Conservation (phyloP, 2,113 vertebrate genomes). For the Vidua macroura region DNA sequence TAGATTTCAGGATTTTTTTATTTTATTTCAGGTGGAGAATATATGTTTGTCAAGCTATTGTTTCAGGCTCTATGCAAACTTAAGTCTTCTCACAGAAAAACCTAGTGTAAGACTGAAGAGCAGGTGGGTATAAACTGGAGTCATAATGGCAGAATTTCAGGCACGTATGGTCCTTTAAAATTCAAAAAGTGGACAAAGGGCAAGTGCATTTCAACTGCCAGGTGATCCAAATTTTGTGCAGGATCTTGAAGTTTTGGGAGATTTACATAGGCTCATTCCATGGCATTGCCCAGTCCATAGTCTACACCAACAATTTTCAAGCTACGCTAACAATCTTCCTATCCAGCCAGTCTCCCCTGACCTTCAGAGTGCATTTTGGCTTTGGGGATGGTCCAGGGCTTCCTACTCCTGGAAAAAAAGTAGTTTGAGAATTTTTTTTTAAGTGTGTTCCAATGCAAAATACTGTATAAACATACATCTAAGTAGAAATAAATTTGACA, state of each 20-base stretch:
- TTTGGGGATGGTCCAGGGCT: background rate
- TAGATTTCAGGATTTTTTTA: background rate
- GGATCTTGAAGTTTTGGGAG: background rate
- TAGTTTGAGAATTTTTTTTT: background rate
- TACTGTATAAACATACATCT: background rate
- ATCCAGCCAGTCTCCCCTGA: background rate
- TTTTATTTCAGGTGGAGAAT: background rate
- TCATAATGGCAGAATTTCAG: background rate
- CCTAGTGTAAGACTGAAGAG: background rate
- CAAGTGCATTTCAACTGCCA: background rate
- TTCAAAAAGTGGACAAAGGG: background rate
- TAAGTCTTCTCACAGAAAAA: background rate
- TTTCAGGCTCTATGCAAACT: constrained; percentile 33
- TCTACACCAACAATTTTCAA: rapidly evolving
- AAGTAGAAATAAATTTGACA: background rate
- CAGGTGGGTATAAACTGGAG: no score
- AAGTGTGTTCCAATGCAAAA: background rate
- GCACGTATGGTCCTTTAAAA: rapidly evolving
- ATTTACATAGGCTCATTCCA: background rate
- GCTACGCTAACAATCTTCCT: background rate
- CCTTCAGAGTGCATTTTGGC: background rate
- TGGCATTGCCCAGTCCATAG: rapidly evolving
- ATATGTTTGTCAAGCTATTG: background rate
- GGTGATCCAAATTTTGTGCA: background rate
- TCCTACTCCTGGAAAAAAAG: background rate